A percentile compares a stretch with the other conserved stretches of the same genome.
These are phyloP conservation scores for Phaenicophaeus curvirostris DNA, from an alignment of 2,797 vertebrate genomes.

Conservation along the genomic window DNA sequence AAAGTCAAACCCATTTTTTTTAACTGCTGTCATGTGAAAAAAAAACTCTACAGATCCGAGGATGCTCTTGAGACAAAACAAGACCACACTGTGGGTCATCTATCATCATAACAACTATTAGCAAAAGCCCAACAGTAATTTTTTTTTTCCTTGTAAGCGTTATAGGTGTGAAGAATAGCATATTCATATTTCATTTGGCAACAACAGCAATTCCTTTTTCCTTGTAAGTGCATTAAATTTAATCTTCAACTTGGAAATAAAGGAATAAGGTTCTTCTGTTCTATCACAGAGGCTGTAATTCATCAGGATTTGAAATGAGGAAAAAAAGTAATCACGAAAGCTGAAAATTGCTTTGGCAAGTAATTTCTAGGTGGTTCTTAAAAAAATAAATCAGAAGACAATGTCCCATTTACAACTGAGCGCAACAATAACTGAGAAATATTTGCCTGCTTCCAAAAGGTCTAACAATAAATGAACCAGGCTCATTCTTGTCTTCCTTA, in stretches of 20 bases:
- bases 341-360: neutral
- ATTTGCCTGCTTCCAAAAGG: neutral
- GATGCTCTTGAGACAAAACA: conserved; percentile 22
- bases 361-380: neutral
- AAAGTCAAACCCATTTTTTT: neutral
- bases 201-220: neutral
- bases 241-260: neutral
- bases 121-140: neutral
- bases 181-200: neutral
- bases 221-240: neutral
- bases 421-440: neutral
- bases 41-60: neutral
- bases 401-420: neutral
- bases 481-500: neutral
- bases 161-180: conserved; percentile 7
- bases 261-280: neutral
- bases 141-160: neutral
- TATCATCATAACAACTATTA: neutral
- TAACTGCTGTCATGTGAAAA: neutral
- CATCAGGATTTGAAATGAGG: neutral
- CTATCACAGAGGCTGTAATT: neutral
- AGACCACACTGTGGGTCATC: neutral
- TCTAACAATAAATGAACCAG: neutral
- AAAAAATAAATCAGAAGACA: neutral
- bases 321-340: neutral